Evolutionary conservation across 2,888 invertebrate genomes (phyloP).

Genomic region (Fabriciana adippe): DNA sequence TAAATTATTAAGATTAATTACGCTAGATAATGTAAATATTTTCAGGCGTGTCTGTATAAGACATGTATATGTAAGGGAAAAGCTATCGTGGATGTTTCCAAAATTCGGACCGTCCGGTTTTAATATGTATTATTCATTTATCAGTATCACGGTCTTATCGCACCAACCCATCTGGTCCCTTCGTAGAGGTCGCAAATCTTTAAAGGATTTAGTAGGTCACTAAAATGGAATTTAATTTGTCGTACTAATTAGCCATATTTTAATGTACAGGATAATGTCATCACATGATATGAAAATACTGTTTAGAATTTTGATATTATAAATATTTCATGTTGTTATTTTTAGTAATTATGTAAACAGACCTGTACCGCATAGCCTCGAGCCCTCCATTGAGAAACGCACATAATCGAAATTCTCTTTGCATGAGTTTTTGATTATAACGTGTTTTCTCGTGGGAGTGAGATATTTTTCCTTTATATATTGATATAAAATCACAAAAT

Average conservation of each 20-base stretch:
- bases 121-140: constrained; percentile 43
- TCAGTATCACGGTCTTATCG: constrained; percentile 42
- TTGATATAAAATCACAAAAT: no score
- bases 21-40: background rate
- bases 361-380: no score
- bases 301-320: background rate
- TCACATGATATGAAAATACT: background rate
- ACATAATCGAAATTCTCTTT: no score
- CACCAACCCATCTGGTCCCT: constrained; percentile 41
- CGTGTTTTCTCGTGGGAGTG: no score
- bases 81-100: constrained; percentile 3
- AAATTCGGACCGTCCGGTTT: constrained; percentile 12
- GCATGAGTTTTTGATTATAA: no score
- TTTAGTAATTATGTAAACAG: no score
- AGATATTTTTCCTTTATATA: no score
- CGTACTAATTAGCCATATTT: constrained; percentile 36
- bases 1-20: no score
- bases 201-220: constrained; percentile 36
- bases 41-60: background rate
- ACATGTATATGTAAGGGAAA: background rate
- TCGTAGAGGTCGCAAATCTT: constrained; percentile 40
- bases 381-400: no score
- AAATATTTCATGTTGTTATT: no score
- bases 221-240: constrained; percentile 36
- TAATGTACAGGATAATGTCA: constrained; percentile 22